Evolutionary conservation across 2,797 vertebrate species (phyloP).

Genomic region (Chrysocyon brachyurus): DNA sequence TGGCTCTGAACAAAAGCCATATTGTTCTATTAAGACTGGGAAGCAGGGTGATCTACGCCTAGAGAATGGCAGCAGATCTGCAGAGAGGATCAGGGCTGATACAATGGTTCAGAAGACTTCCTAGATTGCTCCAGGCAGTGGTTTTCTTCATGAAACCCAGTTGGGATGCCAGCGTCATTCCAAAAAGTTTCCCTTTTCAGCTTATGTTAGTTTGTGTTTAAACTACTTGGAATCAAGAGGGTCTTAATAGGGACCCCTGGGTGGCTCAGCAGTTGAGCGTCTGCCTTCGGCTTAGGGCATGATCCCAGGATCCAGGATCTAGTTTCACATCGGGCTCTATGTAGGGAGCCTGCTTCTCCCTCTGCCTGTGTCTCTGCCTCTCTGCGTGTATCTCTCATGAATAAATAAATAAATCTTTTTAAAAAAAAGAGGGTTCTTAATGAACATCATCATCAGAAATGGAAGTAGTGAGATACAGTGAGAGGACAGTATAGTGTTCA

Average conservation of each 20-base stretch:
- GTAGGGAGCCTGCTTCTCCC: too few relatives aligned
- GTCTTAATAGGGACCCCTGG: background rate
- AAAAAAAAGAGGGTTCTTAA: background rate
- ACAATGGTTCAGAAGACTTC: background rate
- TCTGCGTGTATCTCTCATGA: too few relatives aligned
- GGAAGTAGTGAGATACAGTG: background rate
- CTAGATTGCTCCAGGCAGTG: background rate
- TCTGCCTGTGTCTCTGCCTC: too few relatives aligned
- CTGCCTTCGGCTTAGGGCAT: too few relatives aligned
- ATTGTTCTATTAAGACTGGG: background rate
- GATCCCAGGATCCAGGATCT: too few relatives aligned
- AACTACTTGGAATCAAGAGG: background rate
- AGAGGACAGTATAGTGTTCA: background rate
- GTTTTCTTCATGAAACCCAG: background rate
- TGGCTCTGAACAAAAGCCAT: background rate
- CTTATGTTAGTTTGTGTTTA: conserved; percentile 8
- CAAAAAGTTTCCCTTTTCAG: background rate
- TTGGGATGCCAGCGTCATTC: background rate
- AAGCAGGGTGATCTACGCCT: background rate
- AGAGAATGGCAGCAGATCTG: background rate
- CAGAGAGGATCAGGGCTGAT: background rate
- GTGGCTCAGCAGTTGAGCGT: too few relatives aligned
- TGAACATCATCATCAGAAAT: background rate
- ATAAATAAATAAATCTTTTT: too few relatives aligned
- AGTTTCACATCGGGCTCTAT: too few relatives aligned